These are phyloP conservation scores for Tragelaphus imberbis DNA, from an alignment of 2,113 vertebrate genomes.

Conservation along the genomic window DNA sequence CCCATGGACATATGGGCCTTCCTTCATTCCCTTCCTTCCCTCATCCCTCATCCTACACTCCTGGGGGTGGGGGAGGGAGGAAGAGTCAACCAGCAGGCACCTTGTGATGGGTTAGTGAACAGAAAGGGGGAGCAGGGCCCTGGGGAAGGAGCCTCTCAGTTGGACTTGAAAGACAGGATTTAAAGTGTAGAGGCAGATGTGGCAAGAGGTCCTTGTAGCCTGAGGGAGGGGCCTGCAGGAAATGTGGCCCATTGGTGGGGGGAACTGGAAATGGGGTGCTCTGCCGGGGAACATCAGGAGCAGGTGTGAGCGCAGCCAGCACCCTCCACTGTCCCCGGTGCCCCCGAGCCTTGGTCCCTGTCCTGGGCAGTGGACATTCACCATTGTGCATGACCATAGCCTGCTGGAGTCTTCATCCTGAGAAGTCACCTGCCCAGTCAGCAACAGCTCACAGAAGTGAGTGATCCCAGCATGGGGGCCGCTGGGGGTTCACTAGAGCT, in stretches of 20 bases:
- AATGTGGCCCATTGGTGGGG: not conserved
- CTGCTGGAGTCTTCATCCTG: not conserved
- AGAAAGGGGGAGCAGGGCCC: not conserved
- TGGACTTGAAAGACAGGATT: not conserved
- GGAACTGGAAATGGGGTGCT: not conserved
- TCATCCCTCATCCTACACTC: not conserved
- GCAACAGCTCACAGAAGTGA: not conserved
- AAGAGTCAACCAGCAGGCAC: not conserved
- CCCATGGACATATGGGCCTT: not conserved
- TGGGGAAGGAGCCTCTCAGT: not conserved
- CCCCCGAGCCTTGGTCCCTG: not conserved
- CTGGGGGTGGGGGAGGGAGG: not conserved
- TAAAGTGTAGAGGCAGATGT: not conserved
- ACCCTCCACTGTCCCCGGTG: not conserved
- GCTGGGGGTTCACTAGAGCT: not conserved
- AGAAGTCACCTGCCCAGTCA: too few relatives aligned
- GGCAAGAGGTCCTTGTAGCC: not conserved
- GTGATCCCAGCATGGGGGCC: not conserved
- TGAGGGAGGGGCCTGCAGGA: not conserved
- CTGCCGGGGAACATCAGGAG: not conserved
- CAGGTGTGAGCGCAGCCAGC: not conserved
- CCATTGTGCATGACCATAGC: not conserved
- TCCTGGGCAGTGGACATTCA: not conserved
- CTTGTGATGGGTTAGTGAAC: not conserved
- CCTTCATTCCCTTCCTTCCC: not conserved